Base-by-base conservation (phyloP, 2,888 invertebrate species). In the Pilophorus perplexus region DNA sequence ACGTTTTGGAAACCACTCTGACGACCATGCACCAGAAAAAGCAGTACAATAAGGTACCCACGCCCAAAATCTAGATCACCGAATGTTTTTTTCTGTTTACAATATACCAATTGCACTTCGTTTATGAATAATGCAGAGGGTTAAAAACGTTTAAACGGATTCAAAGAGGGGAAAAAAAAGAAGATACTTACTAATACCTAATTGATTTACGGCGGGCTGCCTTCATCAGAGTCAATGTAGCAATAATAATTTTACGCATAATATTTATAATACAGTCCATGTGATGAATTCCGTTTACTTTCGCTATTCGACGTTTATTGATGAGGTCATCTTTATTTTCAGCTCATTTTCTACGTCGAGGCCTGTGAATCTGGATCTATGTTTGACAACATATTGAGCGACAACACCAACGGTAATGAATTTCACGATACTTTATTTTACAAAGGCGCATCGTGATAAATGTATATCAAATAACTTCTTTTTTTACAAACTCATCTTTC, bases 331-430 rank as follows among this genome's bases (percentile, higher is more conserved):
- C 12, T 25, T n/a, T 25, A n/a, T 23, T 37, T 38, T 22, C 52
- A 64, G 67, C 33, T 67, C n/a, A 37, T 68, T 14, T 46, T 71
- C 44, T 66, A 65, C 52, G 67, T 71, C 27, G 67, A 67, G 38
- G 68, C 59, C 8, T 84, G 84, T 75, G 82, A 84, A 72, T 80
- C 82, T 27, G 84, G 84, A 18, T 83, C 83, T 3, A 83, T 84
- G 82, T 84, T 84, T 74, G 76, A 80, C 48, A 74, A 77, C 18
- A 74, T 82, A 6, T 74, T 83, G 28, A 78, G 80, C 0, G 74
- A 76, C 18, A 75, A 81, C 72, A 77, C 79, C 68, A 79, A 80
- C 71, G 78, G 82, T 82, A 75, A 46, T 10, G 37, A 37, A 8
- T 8, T 37, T 37, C 37, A 48, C 20, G 20, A 27, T 14, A 2